A percentile compares a stretch with the other conserved stretches of the same genome.
Evolutionary conservation across 1,140 invertebrate genomes (phyloP).

Genomic region (Anoplophora glabripennis): DNA sequence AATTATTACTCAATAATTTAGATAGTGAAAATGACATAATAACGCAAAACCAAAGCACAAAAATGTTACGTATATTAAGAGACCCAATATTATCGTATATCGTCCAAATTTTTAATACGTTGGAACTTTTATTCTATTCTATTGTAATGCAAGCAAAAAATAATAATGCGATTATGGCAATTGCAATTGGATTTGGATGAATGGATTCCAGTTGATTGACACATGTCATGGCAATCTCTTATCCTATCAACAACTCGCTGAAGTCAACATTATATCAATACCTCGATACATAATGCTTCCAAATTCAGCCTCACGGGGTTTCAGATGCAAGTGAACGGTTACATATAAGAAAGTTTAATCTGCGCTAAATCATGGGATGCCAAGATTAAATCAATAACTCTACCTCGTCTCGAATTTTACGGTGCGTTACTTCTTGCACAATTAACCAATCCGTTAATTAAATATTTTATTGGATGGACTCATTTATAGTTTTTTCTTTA

Average conservation of each 20-base stretch:
- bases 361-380: slow-evolving; percentile 39
- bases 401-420: slow-evolving; percentile 35
- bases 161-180: slow-evolving; percentile 50
- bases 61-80: slow-evolving; percentile 18
- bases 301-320: slow-evolving; percentile 37
- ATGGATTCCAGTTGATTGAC: slow-evolving; percentile 10
- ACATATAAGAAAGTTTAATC: slow-evolving; percentile 25
- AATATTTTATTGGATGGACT: slow-evolving; percentile 46
- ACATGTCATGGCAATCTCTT: slow-evolving; percentile 1
- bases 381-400: slow-evolving; percentile 37
- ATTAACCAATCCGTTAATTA: slow-evolving; percentile 18
- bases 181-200: slow-evolving; percentile 22
- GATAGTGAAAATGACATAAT: too few relatives aligned
- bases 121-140: slow-evolving; percentile 49
- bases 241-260: slow-evolving; percentile 16
- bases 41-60: not conserved
- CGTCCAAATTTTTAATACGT: slow-evolving; percentile 44
- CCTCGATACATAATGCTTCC: slow-evolving; percentile 1
- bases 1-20: too few relatives aligned
- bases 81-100: slow-evolving; percentile 21
- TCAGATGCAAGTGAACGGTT: slow-evolving; percentile 35
- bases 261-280: slow-evolving; percentile 7
- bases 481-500: slow-evolving; percentile 45
- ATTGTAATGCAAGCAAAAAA: slow-evolving; percentile 46
- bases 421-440: slow-evolving; percentile 30